Conservation (phyloP, 2,113 vertebrate species). For the Leptosomus discolor region DNA sequence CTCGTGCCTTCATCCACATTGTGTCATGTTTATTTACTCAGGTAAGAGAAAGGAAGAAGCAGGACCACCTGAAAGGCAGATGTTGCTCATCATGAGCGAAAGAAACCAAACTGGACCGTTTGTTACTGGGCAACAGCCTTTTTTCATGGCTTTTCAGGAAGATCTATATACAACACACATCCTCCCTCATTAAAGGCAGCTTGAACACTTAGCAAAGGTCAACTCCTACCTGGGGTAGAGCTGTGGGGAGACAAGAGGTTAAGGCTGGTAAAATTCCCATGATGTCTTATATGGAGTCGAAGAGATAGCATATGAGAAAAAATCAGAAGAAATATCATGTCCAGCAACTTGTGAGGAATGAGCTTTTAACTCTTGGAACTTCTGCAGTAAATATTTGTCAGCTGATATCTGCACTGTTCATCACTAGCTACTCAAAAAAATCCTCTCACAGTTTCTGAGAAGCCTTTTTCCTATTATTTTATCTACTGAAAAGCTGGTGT, state of each 20-base stretch:
- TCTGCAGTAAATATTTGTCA: slow-evolving; percentile 13
- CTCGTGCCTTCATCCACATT: background rate
- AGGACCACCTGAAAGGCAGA: background rate
- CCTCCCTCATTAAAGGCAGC: slow-evolving; percentile 47
- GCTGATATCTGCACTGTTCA: background rate
- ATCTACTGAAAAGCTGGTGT: background rate
- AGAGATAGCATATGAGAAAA: background rate
- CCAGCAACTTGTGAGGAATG: background rate
- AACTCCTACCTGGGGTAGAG: slow-evolving; percentile 32
- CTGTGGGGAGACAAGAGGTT: slow-evolving; percentile 44
- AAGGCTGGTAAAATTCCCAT: slow-evolving; percentile 43
- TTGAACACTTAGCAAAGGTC: slow-evolving; percentile 32
- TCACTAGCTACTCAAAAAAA: background rate
- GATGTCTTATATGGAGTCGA: background rate
- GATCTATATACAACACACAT: slow-evolving; percentile 43
- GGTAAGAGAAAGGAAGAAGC: background rate
- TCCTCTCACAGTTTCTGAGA: background rate
- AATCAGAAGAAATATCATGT: background rate
- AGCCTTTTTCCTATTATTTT: background rate
- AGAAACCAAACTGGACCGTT: background rate
- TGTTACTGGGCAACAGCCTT: slow-evolving; percentile 14
- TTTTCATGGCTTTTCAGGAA: slow-evolving; percentile 28
- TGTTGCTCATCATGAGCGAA: background rate
- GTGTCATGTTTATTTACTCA: background rate
- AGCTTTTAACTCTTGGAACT: slow-evolving; percentile 30